These are phyloP conservation scores for Adrianichthys oophorus DNA, from an alignment of 2,797 vertebrate genomes.

Conservation along the genomic window DNA sequence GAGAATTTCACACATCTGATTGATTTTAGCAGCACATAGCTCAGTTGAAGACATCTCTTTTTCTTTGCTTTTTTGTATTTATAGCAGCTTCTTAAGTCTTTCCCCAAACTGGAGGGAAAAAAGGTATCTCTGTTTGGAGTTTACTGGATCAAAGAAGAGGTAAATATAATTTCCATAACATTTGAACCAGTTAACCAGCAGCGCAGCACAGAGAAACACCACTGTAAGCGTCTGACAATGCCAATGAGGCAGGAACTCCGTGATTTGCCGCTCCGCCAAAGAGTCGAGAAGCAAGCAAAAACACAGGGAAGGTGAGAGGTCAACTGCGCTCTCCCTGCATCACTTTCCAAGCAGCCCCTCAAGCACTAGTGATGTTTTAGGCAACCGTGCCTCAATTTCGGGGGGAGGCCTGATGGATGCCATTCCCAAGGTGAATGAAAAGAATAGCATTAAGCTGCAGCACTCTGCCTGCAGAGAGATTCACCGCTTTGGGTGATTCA, in stretches of 20 bases:
- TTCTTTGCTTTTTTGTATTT: constrained; percentile 47
- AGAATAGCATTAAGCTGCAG: constrained; percentile 76
- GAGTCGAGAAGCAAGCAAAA: constrained; percentile 71
- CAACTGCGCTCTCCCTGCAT: constrained; percentile 85
- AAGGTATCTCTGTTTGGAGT: constrained; percentile 51
- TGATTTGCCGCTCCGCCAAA: constrained; percentile 70
- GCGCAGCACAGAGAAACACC: constrained; percentile 68
- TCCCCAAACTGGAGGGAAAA: constrained; percentile 28
- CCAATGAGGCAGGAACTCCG: constrained; percentile 69
- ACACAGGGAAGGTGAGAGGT: constrained; percentile 86
- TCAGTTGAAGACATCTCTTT: constrained; percentile 23
- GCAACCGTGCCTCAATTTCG: constrained; percentile 89
- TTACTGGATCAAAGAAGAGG: constrained; percentile 69
- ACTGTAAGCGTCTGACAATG: constrained; percentile 70
- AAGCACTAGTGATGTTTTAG: constrained; percentile 94
- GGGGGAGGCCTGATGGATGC: constrained; percentile 76
- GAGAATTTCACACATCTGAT: not conserved
- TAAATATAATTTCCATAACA: constrained; percentile 79
- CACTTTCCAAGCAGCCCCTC: constrained; percentile 94
- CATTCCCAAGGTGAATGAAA: constrained; percentile 81
- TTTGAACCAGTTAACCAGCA: constrained; percentile 76
- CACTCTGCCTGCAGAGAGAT: constrained; percentile 64
- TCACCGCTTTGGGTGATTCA: constrained; percentile 93
- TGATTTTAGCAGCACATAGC: not conserved
- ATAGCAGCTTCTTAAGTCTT: constrained; percentile 48